Percentiles rank a stretch among this genome's conserved stretches.
phyloP scores from a whole-genome alignment of 1,140 invertebrate species.

The Leptopilina clavipes region DNA sequence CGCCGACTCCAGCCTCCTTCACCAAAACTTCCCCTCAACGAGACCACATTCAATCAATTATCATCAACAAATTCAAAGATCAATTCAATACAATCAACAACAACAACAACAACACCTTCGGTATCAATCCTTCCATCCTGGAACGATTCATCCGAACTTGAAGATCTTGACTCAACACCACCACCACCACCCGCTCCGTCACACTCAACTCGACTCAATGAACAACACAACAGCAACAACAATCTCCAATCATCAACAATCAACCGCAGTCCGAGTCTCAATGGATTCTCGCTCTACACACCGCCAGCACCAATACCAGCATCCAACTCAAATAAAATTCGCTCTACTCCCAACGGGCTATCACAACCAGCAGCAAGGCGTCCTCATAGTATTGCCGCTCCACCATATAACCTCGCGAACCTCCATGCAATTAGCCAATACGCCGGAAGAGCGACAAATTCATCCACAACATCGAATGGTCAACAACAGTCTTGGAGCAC shows the following conservation, averaged over 20 bases:
- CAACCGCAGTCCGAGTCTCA: slow-evolving; percentile 68
- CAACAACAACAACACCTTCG: slow-evolving; percentile 63
- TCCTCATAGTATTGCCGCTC: slow-evolving; percentile 73
- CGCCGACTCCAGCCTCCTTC: slow-evolving; percentile 61
- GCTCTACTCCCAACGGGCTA: slow-evolving; percentile 71
- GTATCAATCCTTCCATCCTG: slow-evolving; percentile 62
- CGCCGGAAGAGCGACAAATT: slow-evolving; percentile 54
- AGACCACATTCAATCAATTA: slow-evolving; percentile 46
- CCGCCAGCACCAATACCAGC: slow-evolving; percentile 75
- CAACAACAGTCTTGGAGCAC: not conserved
- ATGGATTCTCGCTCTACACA: slow-evolving; percentile 77
- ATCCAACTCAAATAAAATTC: slow-evolving; percentile 72
- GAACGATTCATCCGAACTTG: slow-evolving; percentile 60
- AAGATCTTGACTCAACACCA: slow-evolving; percentile 68
- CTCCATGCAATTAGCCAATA: slow-evolving; percentile 60
- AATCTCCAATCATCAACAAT: slow-evolving; percentile 58
- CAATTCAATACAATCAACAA: slow-evolving; percentile 62
- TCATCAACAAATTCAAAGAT: slow-evolving; percentile 51
- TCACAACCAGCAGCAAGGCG: slow-evolving; percentile 73
- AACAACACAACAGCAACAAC: slow-evolving; percentile 56
- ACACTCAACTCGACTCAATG: slow-evolving; percentile 54
- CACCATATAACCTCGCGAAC: slow-evolving; percentile 64
- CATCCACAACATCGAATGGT: slow-evolving; percentile 44
- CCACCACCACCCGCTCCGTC: slow-evolving; percentile 67
- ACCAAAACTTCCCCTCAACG: slow-evolving; percentile 52